These are phyloP conservation scores for Heterochromis multidens DNA, from an alignment of 2,113 vertebrate genomes.

Conservation along the genomic window DNA sequence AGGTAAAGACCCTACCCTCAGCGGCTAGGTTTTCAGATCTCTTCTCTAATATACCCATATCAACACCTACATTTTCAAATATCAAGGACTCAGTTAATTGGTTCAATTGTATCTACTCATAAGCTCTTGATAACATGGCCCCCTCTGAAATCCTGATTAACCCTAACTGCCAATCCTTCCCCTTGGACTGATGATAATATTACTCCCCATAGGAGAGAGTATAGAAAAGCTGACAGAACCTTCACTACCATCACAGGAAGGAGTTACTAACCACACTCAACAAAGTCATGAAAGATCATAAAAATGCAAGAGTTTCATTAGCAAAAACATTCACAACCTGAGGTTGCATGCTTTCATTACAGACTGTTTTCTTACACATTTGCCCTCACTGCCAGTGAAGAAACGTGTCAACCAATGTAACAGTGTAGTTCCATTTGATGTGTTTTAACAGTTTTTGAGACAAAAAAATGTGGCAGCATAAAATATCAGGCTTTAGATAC, in stretches of 20 bases:
- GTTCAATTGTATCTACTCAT: background rate
- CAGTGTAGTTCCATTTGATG: background rate
- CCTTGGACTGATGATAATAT: background rate
- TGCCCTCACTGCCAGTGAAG: background rate
- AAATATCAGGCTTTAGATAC: background rate
- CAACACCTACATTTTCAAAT: background rate
- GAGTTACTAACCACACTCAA: background rate
- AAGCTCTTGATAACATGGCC: background rate
- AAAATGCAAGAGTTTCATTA: background rate
- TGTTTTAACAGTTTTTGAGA: background rate
- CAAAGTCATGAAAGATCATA: background rate
- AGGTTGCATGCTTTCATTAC: background rate
- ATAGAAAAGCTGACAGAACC: background rate
- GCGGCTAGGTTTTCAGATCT: background rate
- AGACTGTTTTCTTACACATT: background rate
- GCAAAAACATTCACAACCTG: background rate
- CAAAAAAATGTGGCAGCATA: background rate
- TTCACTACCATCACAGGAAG: background rate
- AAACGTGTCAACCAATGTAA: accelerated
- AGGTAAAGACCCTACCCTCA: no score
- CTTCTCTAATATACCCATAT: background rate
- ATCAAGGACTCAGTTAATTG: background rate
- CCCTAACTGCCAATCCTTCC: background rate
- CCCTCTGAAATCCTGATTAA: background rate
- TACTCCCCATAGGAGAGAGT: background rate